Evolutionary conservation across 2,797 vertebrate species (phyloP), one percentile per base, ranked within the genome.

Genomic region (Lates japonicus): DNA sequence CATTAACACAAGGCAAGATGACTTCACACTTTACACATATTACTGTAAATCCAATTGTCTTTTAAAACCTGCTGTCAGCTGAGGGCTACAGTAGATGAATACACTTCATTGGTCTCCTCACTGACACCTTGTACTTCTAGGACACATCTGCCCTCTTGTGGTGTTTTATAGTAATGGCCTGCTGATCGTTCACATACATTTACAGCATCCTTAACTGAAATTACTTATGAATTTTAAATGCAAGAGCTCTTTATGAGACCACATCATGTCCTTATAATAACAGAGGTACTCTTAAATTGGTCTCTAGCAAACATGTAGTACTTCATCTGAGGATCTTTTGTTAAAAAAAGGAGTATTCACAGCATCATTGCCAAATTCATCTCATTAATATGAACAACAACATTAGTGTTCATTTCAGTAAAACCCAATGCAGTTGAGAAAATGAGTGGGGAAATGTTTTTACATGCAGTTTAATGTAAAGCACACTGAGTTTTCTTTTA

Each of bases 111-210:
- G 8, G 8, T 39, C 72, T 74, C 20, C 54, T 44, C 51, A 13
- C 25, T 41, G 13, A 2, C 49, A 76, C 49, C 20, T 25, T 70
- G 11, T n/a, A 86, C 37, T 75, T 71, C 35, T 88, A 9, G 77
- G 55, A 41, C 17, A 5, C 62, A 3, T 54, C 84, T 88, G 88
- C 89, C 87, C 89, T 87, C 93, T 91, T 67, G 89, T 93, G 93
- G 90, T 64, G 1, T 5, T 54, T 61, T 64, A 4, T 31, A 19
- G 10, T 20, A 61, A 74, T 10, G 16, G 4, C 71, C 72, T 11
- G 11, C 0, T 35, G 1, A 20, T 42, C 0, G 59, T 31, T 61
- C 51, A 29, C 2, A 29, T 48, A 19, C 25, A 72, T 52, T 74
- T 42, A 11, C 29, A 52, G 20, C 37, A 22, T 9, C 44, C 3